Evolutionary conservation across 2,113 vertebrate genomes (phyloP).

Genomic region (Stigmatopora nigra): DNA sequence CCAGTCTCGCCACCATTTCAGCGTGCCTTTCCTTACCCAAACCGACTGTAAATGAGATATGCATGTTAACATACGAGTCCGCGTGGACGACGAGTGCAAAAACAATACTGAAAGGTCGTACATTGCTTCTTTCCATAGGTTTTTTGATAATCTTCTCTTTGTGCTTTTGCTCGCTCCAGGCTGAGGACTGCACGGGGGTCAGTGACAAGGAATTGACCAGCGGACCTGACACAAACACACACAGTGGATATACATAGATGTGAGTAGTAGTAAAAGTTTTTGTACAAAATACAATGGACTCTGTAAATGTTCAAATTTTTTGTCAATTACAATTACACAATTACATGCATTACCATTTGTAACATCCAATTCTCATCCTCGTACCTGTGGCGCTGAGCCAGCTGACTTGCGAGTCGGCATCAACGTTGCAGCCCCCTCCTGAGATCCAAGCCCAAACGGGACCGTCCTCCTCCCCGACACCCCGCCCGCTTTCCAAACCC

Average conservation of each 20-base stretch:
- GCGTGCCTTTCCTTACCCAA: constrained; percentile 82
- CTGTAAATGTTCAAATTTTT: too few species aligned
- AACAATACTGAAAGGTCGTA: constrained; percentile 4
- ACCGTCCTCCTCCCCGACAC: constrained; percentile 67
- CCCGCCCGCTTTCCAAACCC: constrained; percentile 72
- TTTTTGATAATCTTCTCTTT: constrained; percentile 79
- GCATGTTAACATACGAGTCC: background rate
- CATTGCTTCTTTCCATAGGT: constrained; percentile 76
- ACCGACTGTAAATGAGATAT: constrained; percentile 71
- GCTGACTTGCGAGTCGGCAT: constrained; percentile 68
- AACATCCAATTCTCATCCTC: background rate
- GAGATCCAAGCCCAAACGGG: constrained; percentile 89
- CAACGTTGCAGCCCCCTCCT: constrained; percentile 80
- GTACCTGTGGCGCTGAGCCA: constrained; percentile 79
- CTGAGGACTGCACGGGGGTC: constrained; percentile 80
- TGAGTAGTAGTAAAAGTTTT: too few species aligned
- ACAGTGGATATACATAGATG: background rate
- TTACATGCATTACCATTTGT: too few species aligned
- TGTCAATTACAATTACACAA: too few species aligned
- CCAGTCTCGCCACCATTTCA: constrained; percentile 96
- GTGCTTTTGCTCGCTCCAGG: constrained; percentile 79
- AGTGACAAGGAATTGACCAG: constrained; percentile 79
- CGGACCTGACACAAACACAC: constrained; percentile 65
- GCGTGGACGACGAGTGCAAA: background rate
- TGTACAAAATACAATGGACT: too few species aligned